Base-by-base conservation (phyloP, 2,113 vertebrate species). In the Eptatretus burgeri region DNA sequence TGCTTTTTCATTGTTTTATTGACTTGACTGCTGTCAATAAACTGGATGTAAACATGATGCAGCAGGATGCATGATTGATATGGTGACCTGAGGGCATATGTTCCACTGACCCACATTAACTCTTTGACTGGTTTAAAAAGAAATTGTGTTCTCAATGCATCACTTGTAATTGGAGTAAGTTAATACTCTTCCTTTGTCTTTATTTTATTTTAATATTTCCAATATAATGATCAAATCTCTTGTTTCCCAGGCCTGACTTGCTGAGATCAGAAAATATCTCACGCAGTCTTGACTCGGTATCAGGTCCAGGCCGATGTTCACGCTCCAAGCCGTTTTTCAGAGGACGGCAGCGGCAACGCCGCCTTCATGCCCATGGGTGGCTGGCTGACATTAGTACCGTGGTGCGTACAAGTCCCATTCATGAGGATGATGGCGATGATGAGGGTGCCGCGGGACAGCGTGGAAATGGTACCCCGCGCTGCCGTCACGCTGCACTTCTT, bases 251-350 rank as follows among this genome's bases (percentile, higher is more conserved):
- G 71, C 87, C 87, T 13, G 87, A 94, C 68, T 76, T 94, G 60
- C 75, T 93, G 62, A 87, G 87, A 73, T 85, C 85, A 1, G 87
- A 93, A 68, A 79, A 87, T 66, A 82, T 84, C 70, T 77, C 88
- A 19, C 85, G 84, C 63, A 88, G 85, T 71, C 75, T 87, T 73
- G 87, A 93, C 68, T 81, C 84, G 1, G 80, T 80, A 65, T 77
- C 84, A 1, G 87, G 84, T 2, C 84, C 85, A 0, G 83, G 83
- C 49, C 77, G 84, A 65, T 81, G 80, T 51, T 82, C 84, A 2
- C 72, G 87, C 27, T 81, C 80, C 52, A 93, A 88, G 68, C 79
- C 81, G 0, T 82, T 84, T 50, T 82, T 84, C 70, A 78, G 85
- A 53, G 56, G 56, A 60, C n/a, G 20, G 20, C 56, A n/a, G n/a